Evolutionary conservation across 2,797 vertebrate genomes (phyloP).

Genomic region (Myotis vivesi): DNA sequence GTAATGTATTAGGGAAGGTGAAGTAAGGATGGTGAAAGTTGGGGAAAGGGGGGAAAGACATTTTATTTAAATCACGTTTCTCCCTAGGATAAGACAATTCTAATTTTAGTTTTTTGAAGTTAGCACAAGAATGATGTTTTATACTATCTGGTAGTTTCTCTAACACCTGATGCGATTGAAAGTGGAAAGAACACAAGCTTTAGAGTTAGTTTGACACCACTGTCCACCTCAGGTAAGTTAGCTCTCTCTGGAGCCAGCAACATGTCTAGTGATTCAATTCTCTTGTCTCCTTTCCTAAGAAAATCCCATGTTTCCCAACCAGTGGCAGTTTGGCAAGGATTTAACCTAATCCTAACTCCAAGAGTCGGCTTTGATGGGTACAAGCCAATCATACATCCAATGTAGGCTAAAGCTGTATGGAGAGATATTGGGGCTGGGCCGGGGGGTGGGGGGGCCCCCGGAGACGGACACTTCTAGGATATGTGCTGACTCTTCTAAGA

Average conservation of each 20-base stretch:
- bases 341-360: not conserved
- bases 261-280: not conserved
- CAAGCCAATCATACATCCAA: not conserved
- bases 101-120: constrained; percentile 1
- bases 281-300: not conserved
- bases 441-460: too few relatives aligned
- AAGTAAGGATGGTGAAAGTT: not conserved
- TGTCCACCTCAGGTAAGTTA: not conserved
- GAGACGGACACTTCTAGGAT: not conserved
- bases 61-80: constrained; percentile 28
- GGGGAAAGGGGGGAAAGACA: not conserved
- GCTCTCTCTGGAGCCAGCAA: not conserved
- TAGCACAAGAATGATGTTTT: not conserved
- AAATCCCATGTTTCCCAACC: not conserved
- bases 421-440: not conserved
- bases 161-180: not conserved
- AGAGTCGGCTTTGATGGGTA: not conserved
- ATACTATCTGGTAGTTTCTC: not conserved
- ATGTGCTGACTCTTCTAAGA: not conserved
- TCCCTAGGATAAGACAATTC: not conserved
- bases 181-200: not conserved
- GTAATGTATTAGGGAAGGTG: not conserved
- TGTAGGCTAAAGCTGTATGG: not conserved
- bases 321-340: not conserved
- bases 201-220: not conserved